A percentile compares a stretch with the other conserved stretches of the same genome.
phyloP scores from a whole-genome alignment of 2,888 invertebrate species.

The Mimumesa dahlbomi region DNA sequence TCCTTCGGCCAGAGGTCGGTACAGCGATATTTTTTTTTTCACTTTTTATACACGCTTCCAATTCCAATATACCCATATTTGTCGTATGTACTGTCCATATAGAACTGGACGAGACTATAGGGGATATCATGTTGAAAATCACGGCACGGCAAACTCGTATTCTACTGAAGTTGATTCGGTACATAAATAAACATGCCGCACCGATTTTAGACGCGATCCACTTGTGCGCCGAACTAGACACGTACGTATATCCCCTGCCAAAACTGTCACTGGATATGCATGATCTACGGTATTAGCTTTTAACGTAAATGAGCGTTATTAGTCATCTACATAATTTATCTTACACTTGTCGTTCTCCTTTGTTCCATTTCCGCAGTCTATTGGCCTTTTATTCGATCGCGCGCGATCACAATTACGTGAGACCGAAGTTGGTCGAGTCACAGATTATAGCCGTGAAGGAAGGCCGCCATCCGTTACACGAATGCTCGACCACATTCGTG shows the following conservation, averaged over 20 bases:
- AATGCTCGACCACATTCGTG: slow-evolving; percentile 85
- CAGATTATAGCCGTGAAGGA: slow-evolving; percentile 84
- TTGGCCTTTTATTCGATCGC: slow-evolving; percentile 86
- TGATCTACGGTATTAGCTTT: neutral
- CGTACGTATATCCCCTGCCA: slow-evolving; percentile 80
- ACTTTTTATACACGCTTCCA: neutral
- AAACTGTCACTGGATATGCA: neutral
- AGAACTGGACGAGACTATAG: slow-evolving; percentile 89
- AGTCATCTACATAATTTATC: no score
- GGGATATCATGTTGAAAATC: slow-evolving; percentile 90
- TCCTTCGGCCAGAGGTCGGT: slow-evolving; percentile 83
- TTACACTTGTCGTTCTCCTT: no score
- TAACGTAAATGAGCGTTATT: neutral
- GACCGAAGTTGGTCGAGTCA: slow-evolving; percentile 84
- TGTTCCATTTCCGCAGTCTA: slow-evolving; percentile 82
- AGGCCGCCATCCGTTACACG: slow-evolving; percentile 90
- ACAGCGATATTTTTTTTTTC: neutral
- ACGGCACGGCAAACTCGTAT: slow-evolving; percentile 90
- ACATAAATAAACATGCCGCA: slow-evolving; percentile 83
- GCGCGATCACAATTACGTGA: slow-evolving; percentile 85
- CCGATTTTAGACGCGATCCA: slow-evolving; percentile 83
- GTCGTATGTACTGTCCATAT: no score
- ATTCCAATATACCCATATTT: no score
- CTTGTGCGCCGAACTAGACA: slow-evolving; percentile 86
- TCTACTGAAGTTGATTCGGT: slow-evolving; percentile 85